A percentile compares a stretch with the other conserved stretches of the same genome.
Evolutionary conservation across 92 coral and sea anemone genomes (phyloP).

Genomic region (Ricordea florida): DNA sequence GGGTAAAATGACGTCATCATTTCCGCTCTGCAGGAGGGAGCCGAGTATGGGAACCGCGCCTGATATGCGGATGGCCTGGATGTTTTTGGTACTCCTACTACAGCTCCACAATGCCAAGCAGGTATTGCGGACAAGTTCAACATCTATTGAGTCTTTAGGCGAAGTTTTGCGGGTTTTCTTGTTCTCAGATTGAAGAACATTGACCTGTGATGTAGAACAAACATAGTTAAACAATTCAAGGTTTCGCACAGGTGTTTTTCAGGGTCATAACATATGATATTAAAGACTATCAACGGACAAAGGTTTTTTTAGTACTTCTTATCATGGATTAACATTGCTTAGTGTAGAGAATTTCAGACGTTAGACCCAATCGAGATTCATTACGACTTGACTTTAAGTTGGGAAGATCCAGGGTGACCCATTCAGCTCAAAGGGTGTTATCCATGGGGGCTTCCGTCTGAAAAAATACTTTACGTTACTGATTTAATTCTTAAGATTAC

Average conservation of each 20-base stretch:
- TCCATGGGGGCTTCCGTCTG: no score
- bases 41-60: conserved; percentile 84
- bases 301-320: no score
- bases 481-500: no score
- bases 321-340: no score
- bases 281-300: no score
- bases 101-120: conserved; percentile 96
- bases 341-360: no score
- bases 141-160: conserved; percentile 24
- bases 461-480: no score
- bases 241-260: no score
- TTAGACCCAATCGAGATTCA: not conserved
- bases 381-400: not conserved
- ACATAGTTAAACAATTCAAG: not conserved
- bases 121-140: conserved; percentile 54
- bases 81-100: conserved; percentile 62
- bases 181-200: conserved; percentile 37
- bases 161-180: not conserved
- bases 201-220: conserved; percentile 27
- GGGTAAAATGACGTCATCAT: conserved; percentile 70
- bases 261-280: no score
- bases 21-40: conserved; percentile 60
- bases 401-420: no score
- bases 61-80: conserved; percentile 72
- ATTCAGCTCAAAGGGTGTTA: no score